Conservation (phyloP, 2,888 invertebrate genomes). For the Philereme vetulata region DNA sequence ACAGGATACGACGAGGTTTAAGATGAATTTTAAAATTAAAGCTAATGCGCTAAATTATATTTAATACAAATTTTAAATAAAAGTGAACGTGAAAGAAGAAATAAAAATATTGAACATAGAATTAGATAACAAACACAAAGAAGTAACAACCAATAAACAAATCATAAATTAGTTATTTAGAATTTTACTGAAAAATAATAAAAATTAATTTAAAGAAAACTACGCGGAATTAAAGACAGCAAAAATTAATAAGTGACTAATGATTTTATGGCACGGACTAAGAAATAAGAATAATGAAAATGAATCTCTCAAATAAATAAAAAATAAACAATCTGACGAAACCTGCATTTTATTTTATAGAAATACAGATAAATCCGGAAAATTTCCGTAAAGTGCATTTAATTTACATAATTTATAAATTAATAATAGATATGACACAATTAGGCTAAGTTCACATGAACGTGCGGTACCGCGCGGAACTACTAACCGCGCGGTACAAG, state of each 20-base stretch:
- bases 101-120: slow-evolving; percentile 71
- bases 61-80: slow-evolving; percentile 60
- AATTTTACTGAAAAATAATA: slow-evolving; percentile 40
- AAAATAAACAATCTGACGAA: slow-evolving; percentile 17
- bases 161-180: slow-evolving; percentile 46
- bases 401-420: slow-evolving; percentile 29
- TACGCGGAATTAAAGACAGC: slow-evolving; percentile 32
- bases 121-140: slow-evolving; percentile 79
- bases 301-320: slow-evolving; percentile 29
- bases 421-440: slow-evolving; percentile 40
- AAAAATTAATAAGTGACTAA: slow-evolving; percentile 46
- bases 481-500: too few relatives aligned
- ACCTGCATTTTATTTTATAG: slow-evolving; percentile 29
- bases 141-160: slow-evolving; percentile 72
- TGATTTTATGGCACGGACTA: slow-evolving; percentile 53
- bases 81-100: slow-evolving; percentile 48
- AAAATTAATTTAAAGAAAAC: slow-evolving; percentile 26
- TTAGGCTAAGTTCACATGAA: too few relatives aligned
- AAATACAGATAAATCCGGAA: slow-evolving; percentile 29
- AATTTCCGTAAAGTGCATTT: slow-evolving; percentile 27
- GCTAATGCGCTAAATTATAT: slow-evolving; percentile 76
- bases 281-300: slow-evolving; percentile 33
- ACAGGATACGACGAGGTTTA: slow-evolving; percentile 44
- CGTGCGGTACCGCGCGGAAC: too few relatives aligned
- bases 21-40: slow-evolving; percentile 71